Evolutionary conservation across 2,888 invertebrate species (phyloP).

Genomic region (Caradrina clavipalpis): DNA sequence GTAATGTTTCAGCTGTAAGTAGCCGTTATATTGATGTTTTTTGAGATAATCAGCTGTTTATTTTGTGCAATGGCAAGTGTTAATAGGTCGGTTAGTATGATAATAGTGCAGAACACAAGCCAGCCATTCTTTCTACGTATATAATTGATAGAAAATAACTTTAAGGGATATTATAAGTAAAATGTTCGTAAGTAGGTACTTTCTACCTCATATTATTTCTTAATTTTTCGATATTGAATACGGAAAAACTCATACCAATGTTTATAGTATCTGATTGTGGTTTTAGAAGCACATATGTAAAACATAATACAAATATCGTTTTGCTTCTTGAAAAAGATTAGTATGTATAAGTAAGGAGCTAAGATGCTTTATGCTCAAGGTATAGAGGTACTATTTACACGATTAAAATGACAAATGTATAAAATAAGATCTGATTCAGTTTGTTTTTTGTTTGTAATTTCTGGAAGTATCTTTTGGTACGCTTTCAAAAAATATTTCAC

Average conservation of each 20-base stretch:
- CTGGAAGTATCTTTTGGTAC: too few relatives aligned
- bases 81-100: neutral
- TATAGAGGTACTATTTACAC: too few relatives aligned
- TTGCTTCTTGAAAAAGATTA: too few relatives aligned
- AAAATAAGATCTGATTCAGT: too few relatives aligned
- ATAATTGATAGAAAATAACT: too few relatives aligned
- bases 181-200: neutral
- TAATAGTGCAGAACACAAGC: neutral
- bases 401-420: too few relatives aligned
- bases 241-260: neutral
- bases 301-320: too few relatives aligned
- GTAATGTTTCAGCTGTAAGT: constrained; percentile 26
- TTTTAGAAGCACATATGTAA: neutral
- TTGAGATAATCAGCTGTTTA: constrained; percentile 17
- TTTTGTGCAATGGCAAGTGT: constrained; percentile 8
- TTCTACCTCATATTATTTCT: neutral
- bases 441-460: too few relatives aligned
- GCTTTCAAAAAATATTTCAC: too few relatives aligned
- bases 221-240: neutral
- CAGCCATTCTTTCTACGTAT: neutral
- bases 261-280: neutral
- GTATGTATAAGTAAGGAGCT: too few relatives aligned
- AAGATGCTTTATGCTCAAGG: neutral
- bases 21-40: constrained; percentile 6
- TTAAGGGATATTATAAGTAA: too few relatives aligned